Evolutionary conservation across 2,797 vertebrate species (phyloP).

Genomic region (Syndactyla subalaris): DNA sequence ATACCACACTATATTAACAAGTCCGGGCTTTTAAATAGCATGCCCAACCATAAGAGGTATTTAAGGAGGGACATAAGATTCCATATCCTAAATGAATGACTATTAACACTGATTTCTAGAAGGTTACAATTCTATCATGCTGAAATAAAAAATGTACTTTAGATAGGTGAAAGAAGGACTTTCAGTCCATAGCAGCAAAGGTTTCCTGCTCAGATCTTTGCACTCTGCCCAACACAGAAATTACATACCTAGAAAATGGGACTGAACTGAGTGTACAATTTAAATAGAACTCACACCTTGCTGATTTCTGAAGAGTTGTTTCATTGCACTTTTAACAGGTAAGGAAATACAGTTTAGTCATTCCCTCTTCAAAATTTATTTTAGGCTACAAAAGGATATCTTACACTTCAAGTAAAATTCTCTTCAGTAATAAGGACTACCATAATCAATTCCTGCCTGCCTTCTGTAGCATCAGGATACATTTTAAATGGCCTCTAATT

Average conservation of each 20-base stretch:
- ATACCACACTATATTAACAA: not conserved
- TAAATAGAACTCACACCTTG: not conserved
- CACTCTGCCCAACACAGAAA: not conserved
- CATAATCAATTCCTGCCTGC: not conserved
- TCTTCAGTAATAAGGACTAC: not conserved
- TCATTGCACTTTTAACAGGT: not conserved
- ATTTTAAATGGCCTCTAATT: not conserved
- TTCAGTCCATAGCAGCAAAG: not conserved
- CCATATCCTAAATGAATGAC: not conserved
- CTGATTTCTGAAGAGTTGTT: not conserved
- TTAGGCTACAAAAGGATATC: not conserved
- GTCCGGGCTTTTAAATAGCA: not conserved
- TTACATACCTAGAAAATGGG: not conserved
- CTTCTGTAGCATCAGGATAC: not conserved
- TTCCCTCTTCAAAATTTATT: not conserved
- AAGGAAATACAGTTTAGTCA: not conserved
- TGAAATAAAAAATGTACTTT: not conserved
- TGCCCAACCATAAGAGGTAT: not conserved
- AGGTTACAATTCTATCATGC: not conserved
- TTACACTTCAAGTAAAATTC: not conserved
- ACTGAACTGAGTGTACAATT: not conserved
- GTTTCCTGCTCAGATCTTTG: not conserved
- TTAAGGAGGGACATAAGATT: not conserved
- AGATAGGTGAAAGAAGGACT: not conserved
- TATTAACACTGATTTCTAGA: not conserved